Percentiles rank a stretch among this genome's conserved stretches.
phyloP scores from a whole-genome alignment of 2,797 vertebrate species.

The Gymnopithys bicolor region DNA sequence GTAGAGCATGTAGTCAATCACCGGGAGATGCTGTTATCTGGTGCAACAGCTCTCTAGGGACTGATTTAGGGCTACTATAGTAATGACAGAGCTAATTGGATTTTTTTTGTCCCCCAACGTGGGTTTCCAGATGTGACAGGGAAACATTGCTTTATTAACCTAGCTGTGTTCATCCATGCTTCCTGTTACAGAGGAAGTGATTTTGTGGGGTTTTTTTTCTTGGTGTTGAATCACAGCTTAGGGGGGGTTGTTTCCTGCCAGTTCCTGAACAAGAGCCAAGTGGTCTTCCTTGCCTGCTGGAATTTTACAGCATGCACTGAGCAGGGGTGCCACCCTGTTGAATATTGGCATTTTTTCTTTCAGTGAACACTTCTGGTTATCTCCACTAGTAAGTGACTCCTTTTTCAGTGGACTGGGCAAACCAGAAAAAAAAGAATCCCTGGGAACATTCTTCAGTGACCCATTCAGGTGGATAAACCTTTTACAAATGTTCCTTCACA shows the following conservation, averaged over 20 bases:
- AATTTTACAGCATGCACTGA: slow-evolving; percentile 24
- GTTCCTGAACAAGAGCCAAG: slow-evolving; percentile 12
- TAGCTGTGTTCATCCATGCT: not conserved
- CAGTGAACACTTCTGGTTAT: not conserved
- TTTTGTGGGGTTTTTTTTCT: not conserved
- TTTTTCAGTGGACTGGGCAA: not conserved
- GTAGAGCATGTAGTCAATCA: not conserved
- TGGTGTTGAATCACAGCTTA: slow-evolving; percentile 10
- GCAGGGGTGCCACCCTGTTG: slow-evolving; percentile 29
- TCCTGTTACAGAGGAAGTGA: not conserved
- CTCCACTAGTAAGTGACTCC: not conserved
- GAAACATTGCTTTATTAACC: slow-evolving; percentile 32
- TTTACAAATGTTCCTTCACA: not conserved
- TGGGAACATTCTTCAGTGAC: not conserved
- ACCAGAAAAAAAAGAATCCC: not conserved
- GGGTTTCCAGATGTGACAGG: slow-evolving; percentile 56
- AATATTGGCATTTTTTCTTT: slow-evolving; percentile 23
- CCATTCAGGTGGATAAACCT: slow-evolving; percentile 14
- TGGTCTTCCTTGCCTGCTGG: slow-evolving; percentile 29
- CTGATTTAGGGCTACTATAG: slow-evolving; percentile 51
- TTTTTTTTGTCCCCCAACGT: not conserved
- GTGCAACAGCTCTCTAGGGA: slow-evolving; percentile 47
- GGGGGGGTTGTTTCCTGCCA: slow-evolving; percentile 33
- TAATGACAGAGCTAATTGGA: slow-evolving; percentile 58
- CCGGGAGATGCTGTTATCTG: not conserved